phyloP scores from a whole-genome alignment of 2,797 vertebrate species.

The Pempheris klunzingeri region DNA sequence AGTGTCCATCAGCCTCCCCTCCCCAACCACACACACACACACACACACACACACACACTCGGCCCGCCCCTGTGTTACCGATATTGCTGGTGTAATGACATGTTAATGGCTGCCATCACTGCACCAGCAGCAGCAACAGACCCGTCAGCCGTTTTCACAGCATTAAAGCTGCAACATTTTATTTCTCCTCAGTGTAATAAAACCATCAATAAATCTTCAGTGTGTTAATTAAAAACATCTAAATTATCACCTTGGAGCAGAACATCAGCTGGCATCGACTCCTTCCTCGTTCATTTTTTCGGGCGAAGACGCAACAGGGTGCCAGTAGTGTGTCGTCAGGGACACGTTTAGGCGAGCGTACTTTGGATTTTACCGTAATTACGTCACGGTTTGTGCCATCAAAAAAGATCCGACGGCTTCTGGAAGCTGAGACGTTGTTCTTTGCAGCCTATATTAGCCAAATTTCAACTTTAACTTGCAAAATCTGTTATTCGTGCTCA shows the following conservation, averaged over 20 bases:
- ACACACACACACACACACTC: constrained; percentile 20
- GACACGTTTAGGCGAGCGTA: too few relatives aligned
- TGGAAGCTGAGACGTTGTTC: too few relatives aligned
- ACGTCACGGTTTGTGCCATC: too few relatives aligned
- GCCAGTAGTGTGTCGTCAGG: too few relatives aligned
- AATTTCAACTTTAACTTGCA: too few relatives aligned
- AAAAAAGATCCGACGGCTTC: too few relatives aligned
- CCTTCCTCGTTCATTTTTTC: neutral
- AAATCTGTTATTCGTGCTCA: too few relatives aligned
- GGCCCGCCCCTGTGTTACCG: constrained; percentile 32
- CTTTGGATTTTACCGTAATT: too few relatives aligned
- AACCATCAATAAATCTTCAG: neutral
- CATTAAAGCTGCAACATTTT: constrained; percentile 3
- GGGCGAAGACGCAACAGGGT: too few relatives aligned
- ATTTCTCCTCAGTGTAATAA: neutral
- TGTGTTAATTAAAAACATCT: neutral
- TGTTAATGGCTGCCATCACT: constrained; percentile 62
- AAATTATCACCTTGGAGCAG: neutral
- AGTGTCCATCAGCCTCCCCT: constrained; percentile 39
- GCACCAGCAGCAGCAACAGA: constrained; percentile 30
- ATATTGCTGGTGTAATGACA: constrained; percentile 59
- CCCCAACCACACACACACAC: constrained; percentile 24
- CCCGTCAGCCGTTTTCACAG: constrained; percentile 12
- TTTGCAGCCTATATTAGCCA: too few relatives aligned
- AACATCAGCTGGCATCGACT: neutral